Evolutionary conservation across 2,113 vertebrate genomes (phyloP).

Genomic region (Athene cunicularia): DNA sequence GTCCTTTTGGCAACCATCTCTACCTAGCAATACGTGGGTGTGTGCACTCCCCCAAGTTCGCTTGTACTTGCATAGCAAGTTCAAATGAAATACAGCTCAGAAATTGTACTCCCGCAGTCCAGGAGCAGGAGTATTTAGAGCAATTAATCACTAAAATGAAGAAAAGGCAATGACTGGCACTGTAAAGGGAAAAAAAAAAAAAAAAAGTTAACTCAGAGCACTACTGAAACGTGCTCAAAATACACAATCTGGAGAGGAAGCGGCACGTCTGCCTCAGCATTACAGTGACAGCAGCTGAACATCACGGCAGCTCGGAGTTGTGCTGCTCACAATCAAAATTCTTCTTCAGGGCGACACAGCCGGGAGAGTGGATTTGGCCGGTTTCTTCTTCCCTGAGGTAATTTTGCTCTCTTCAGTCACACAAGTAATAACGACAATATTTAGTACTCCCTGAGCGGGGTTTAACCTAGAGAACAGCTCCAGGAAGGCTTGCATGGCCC

Average conservation of each 20-base stretch:
- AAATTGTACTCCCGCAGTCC: constrained; percentile 51
- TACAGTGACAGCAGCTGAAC: background rate
- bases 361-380: background rate
- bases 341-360: background rate
- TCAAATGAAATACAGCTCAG: constrained; percentile 55
- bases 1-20: constrained; percentile 69
- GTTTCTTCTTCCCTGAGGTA: background rate
- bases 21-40: constrained; percentile 69
- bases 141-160: constrained; percentile 81
- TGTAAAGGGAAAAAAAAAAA: constrained; percentile 26
- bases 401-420: background rate
- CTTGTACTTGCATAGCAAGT: constrained; percentile 51
- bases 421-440: background rate
- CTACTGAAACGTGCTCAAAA: constrained; percentile 67
- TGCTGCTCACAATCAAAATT: constrained; percentile 22
- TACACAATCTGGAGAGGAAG: constrained; percentile 42
- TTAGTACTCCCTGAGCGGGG: background rate
- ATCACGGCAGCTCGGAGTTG: background rate
- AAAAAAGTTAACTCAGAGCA: constrained; percentile 61
- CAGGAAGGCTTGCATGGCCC: background rate
- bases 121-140: constrained; percentile 69
- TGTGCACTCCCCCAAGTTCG: constrained; percentile 60
- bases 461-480: background rate
- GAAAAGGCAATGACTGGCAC: constrained; percentile 66
- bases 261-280: background rate